Base-by-base conservation (phyloP, 2,888 invertebrate species). In the Caradrina kadenii region DNA sequence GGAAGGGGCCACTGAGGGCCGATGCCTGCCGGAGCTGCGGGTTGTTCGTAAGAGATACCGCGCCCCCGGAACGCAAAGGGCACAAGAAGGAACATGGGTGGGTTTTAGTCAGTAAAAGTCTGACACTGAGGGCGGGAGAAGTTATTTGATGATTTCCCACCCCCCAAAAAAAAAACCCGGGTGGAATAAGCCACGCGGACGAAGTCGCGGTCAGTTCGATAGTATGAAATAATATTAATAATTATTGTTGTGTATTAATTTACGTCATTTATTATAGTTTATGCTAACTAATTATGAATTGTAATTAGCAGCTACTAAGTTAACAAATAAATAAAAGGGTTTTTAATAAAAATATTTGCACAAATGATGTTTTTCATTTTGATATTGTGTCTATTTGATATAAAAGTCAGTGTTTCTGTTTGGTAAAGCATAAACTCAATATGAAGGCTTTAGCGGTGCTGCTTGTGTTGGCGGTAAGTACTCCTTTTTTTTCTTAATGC, bases 391-490 rank as follows among this genome's bases (percentile, higher is more conserved):
- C 0, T 6, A 0, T 17, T 54, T 26, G 0, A 3, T 76, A 76
- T 76, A 76, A 15, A 76, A 68, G 42, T 17, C 10, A 39, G 0
- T 0, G 2, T 0, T 31, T 0, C 7, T 10, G 11, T 0, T 4
- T 11, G 0, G 1, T 5, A 5, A 10, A 2, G 2, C 48, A 79
- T 61, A 31, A 17, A 54, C 49, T 54, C 63, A 67, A 7, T 58
- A 76, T 76, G 76, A 73, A 52, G 61, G 53, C 21, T 42, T 10
- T 52, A 7, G 17, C 15, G 6, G 45, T 39, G 50, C 7, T 67
- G 21, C 61, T 79, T 13, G 13, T 64, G 0, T 4, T 74, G 8
- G 74, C 67, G 75, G 76, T 76, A 35, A 79, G 80, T 53, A 21
- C 17, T 22, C 22, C 0, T 22, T 22, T 13, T 45, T 45, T 10